These are phyloP conservation scores for Esperia sulphurella DNA, from an alignment of 2,888 invertebrate species.

Conservation along the genomic window DNA sequence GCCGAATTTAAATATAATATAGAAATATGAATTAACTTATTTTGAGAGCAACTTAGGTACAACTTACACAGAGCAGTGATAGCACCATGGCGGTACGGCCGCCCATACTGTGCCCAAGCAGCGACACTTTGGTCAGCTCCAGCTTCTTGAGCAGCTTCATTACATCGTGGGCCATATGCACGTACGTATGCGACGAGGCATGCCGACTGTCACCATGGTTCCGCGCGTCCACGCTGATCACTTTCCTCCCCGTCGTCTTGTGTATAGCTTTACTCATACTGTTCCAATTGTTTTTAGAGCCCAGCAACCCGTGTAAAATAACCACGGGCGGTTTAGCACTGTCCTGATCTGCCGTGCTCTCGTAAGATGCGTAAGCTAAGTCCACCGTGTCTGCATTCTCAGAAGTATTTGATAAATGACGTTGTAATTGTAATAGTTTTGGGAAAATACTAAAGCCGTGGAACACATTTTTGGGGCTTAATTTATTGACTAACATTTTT, in stretches of 20 bases:
- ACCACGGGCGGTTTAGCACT: conserved; percentile 81
- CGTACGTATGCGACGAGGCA: conserved; percentile 85
- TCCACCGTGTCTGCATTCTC: conserved; percentile 76
- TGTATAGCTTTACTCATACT: conserved; percentile 88
- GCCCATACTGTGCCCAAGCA: conserved; percentile 97
- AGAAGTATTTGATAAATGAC: conserved; percentile 35
- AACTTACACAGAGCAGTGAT: conserved; percentile 82
- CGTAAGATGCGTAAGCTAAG: conserved; percentile 84
- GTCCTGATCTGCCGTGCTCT: conserved; percentile 60
- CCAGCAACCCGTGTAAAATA: conserved; percentile 94
- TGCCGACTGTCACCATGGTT: conserved; percentile 98
- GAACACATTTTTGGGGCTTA: conserved; percentile 31
- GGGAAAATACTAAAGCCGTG: conserved; percentile 22
- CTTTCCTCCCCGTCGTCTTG: conserved; percentile 83
- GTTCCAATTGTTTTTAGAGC: conserved; percentile 96
- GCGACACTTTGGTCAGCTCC: conserved; percentile 80
- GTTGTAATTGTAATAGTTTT: conserved; percentile 27
- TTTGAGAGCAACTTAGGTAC: conserved; percentile 35
- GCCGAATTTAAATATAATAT: too few species aligned
- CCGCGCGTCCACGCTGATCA: conserved; percentile 92
- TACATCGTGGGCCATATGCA: conserved; percentile 83
- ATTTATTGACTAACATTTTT: conserved; percentile 46
- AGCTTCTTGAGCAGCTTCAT: conserved; percentile 82
- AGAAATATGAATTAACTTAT: background rate
- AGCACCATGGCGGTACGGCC: conserved; percentile 94